Base-by-base conservation (phyloP, 2,888 invertebrate genomes). In the Theretra japonica region DNA sequence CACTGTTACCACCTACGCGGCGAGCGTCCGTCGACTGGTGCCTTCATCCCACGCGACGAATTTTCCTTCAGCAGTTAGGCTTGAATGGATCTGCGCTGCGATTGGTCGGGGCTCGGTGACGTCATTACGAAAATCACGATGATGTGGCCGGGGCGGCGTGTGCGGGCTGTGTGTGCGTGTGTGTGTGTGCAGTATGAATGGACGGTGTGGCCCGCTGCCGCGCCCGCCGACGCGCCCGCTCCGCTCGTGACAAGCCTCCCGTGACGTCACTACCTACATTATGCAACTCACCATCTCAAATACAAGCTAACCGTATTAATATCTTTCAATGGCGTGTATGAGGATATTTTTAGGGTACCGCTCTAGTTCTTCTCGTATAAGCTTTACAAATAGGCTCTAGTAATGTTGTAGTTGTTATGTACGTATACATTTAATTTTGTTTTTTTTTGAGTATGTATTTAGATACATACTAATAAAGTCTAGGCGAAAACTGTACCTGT, bases 21-120 rank as follows among this genome's bases (percentile, higher is more conserved):
- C 91, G 90, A 83, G 82, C 88, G 87, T 83, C 82, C 82, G 88
- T 80, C 91, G 93, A 94, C 95, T 94, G 93, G 79, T 90, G 88
- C 85, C 86, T 88, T 86, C 88, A 91, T 91, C 86, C 85, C 87
- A 83, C 87, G 80, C 85, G 82, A 91, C 94, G 93, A 95, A 95
- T 90, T 93, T 91, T 92, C 93, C 93, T 95, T 95, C 93, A 95
- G 90, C 92, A 95, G 94, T 91, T 92, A 89, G 91, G 91, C 92
- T 94, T 96, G 96, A 96, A 96, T 96, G 96, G 96, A 95, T 94
- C 95, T 87, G 88, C 80, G 82, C 84, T 81, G 87, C 84, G 90
- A 96, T 96, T 96, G 96, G 96, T 90, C 85, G 86, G 83, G 74
- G 78, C 80, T 80, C 77, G 78, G 95, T 96, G 96, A 96, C 97